Evolutionary conservation across 2,888 invertebrate species (phyloP), one percentile per base, ranked within the genome.

Genomic region (Gymnoscelis rufifasciata): DNA sequence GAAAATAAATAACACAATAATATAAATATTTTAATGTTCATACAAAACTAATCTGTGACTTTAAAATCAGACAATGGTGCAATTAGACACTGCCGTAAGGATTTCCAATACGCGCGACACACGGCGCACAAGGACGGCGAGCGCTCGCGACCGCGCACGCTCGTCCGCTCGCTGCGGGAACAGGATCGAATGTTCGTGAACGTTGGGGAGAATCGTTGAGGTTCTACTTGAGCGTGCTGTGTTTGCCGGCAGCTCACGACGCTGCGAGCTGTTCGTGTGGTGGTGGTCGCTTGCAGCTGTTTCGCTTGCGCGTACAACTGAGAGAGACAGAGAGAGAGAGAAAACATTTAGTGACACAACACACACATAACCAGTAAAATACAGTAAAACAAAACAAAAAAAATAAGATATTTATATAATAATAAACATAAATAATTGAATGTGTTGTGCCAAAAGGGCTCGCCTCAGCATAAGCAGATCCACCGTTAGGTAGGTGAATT

Each of bases 271-370:
- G 54, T 56, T 1, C 43, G 39, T 38, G 53, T 43, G 36, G 67
- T 65, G 47, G 66, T 61, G 8, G 64, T 28, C 0, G 61, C 48
- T 38, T 68, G 74, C 23, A 76, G 47, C 1, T 68, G 71, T 49
- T 79, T 79, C 23, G 78, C 74, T 67, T 81, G 80, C 11, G 72
- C 64, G 57, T 79, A 81, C 14, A 80, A 46, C 82, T 81, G 55
- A 10, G 6, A 29, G 7, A 37, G n/a, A n/a, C n/a, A n/a, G n/a
- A n/a, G n/a, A n/a, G n/a, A n/a, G n/a, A n/a, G n/a, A n/a, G n/a
- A n/a, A n/a, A n/a, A n/a, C n/a, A n/a, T n/a, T n/a, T n/a, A n/a
- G n/a, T n/a, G n/a, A n/a, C n/a, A n/a, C n/a, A n/a, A n/a, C n/a
- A n/a, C n/a, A n/a, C n/a, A n/a, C n/a, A n/a, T n/a, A n/a, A n/a